These are phyloP conservation scores for Perognathus longimembris DNA, from an alignment of 2,113 vertebrate genomes.

Conservation along the genomic window DNA sequence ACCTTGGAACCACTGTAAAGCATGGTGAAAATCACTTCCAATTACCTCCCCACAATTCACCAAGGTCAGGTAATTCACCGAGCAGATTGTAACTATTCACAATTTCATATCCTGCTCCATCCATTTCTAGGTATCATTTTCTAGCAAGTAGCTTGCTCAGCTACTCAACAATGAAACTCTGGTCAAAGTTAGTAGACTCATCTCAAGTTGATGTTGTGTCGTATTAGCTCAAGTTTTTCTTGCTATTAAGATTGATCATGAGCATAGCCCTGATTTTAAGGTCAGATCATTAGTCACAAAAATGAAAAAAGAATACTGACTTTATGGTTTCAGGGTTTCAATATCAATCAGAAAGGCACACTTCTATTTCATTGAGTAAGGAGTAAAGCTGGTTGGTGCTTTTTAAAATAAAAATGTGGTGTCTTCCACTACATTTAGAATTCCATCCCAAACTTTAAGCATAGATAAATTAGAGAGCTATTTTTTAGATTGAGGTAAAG, in stretches of 20 bases:
- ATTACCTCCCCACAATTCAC: neutral
- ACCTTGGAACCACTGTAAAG: neutral
- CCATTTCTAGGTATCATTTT: rapidly evolving
- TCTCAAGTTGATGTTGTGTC: neutral
- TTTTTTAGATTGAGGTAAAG: neutral
- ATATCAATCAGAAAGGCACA: neutral
- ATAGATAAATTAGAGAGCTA: slow-evolving; percentile 42
- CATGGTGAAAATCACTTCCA: neutral
- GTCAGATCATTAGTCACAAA: neutral
- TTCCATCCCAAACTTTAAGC: slow-evolving; percentile 45
- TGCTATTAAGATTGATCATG: neutral
- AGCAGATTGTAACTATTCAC: neutral
- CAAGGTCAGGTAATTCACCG: neutral
- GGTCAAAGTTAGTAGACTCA: neutral
- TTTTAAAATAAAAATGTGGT: slow-evolving; percentile 54
- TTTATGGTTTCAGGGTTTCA: slow-evolving; percentile 45
- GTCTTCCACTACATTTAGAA: slow-evolving; percentile 25
- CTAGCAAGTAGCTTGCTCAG: neutral
- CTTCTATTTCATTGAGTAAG: slow-evolving; percentile 27
- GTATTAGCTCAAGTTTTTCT: neutral
- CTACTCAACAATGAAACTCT: neutral
- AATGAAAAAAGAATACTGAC: slow-evolving; percentile 38
- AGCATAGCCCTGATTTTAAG: slow-evolving; percentile 31
- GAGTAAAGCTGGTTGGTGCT: slow-evolving; percentile 42
- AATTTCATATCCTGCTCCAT: neutral